Percentiles rank a stretch among this genome's conserved stretches.
These are phyloP conservation scores for Acleris holmiana DNA, from an alignment of 2,888 invertebrate species.

Conservation along the genomic window DNA sequence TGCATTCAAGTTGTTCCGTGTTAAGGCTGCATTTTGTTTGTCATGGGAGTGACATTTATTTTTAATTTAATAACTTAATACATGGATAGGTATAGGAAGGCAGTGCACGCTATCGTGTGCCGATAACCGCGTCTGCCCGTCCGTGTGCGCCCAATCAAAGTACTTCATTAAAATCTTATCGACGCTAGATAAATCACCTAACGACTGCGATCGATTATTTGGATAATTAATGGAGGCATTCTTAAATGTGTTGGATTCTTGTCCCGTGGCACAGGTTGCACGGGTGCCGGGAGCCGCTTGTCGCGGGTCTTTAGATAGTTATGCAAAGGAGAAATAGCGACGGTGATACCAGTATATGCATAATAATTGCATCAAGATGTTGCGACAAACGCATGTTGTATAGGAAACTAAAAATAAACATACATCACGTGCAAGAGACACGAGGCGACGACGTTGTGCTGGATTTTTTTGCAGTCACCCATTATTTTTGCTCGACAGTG, in stretches of 20 bases:
- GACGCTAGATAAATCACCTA: conserved; percentile 83
- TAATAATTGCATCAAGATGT: conserved; percentile 15
- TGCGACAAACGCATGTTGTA: too few relatives aligned
- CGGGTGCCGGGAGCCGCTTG: conserved; percentile 42
- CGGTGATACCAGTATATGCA: background rate
- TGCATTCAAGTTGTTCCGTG: conserved; percentile 42
- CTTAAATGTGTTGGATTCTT: conserved; percentile 77
- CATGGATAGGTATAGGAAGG: conserved; percentile 76
- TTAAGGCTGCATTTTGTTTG: conserved; percentile 59
- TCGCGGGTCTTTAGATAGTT: conserved; percentile 14
- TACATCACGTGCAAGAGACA: too few relatives aligned
- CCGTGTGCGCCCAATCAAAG: conserved; percentile 82
- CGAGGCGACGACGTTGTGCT: too few relatives aligned
- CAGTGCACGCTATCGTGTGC: conserved; percentile 72
- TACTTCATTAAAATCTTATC: conserved; percentile 85
- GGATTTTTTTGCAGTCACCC: too few relatives aligned
- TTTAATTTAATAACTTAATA: conserved; percentile 84
- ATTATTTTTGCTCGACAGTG: too few relatives aligned
- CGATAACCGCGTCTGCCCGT: conserved; percentile 75
- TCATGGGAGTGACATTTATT: conserved; percentile 56
- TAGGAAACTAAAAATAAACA: too few relatives aligned
- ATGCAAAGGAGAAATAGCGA: conserved; percentile 22
- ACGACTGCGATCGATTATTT: conserved; percentile 83
- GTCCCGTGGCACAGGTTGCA: conserved; percentile 61
- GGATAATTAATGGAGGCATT: conserved; percentile 80